Evolutionary conservation across 2,888 invertebrate species (phyloP).

Genomic region (Pollenia angustigena): DNA sequence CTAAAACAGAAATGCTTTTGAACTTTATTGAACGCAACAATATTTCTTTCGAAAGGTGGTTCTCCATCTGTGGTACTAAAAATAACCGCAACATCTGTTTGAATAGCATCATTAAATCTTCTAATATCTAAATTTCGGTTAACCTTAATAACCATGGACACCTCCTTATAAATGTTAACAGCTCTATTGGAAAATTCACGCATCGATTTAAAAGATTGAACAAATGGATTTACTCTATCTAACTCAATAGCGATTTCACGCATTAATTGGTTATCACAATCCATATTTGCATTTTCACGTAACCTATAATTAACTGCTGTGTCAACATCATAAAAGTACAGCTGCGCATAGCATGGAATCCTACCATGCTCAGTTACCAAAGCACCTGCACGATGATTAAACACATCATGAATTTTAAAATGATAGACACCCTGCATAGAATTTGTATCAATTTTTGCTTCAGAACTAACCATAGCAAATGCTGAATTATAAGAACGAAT

Average conservation of each 20-base stretch:
- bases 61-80: slow-evolving; percentile 61
- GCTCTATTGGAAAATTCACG: slow-evolving; percentile 36
- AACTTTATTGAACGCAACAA: slow-evolving; percentile 62
- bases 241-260: slow-evolving; percentile 20
- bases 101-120: slow-evolving; percentile 80
- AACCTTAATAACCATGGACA: slow-evolving; percentile 65
- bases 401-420: neutral
- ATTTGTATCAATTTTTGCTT: no score
- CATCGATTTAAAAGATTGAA: slow-evolving; percentile 65
- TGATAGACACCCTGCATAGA: no score
- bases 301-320: neutral
- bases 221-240: slow-evolving; percentile 25
- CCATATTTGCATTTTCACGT: neutral
- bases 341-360: neutral
- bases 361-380: no score
- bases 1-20: slow-evolving; percentile 54
- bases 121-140: slow-evolving; percentile 46
- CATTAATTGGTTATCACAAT: slow-evolving; percentile 27
- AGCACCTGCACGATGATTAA: neutral
- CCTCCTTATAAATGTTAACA: slow-evolving; percentile 39
- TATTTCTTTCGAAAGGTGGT: slow-evolving; percentile 63
- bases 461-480: no score
- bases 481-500: no score
- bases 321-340: slow-evolving; percentile 4
- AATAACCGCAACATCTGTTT: slow-evolving; percentile 69